Evolutionary conservation across 2,888 invertebrate genomes (phyloP), one percentile per base, ranked within the genome.

Genomic region (Erpobdella octoculata): DNA sequence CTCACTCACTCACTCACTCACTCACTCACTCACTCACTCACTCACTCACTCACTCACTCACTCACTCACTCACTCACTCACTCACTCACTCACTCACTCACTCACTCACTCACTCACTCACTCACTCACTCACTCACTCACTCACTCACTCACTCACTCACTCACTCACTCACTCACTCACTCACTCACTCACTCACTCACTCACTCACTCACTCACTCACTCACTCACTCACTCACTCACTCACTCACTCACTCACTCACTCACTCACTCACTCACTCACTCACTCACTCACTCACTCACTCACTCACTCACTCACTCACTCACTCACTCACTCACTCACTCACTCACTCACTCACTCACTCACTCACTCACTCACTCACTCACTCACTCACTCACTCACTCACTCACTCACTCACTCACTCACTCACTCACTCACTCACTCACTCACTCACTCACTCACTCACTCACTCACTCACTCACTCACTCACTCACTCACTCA

Each of bases 11-110:
- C 70, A 70, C 70, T 70, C 70, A 58, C 70, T 70, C 70, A 70
- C 70, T 70, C 70, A 70, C 70, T 70, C 70, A 70, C 70, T 70
- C 70, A 70, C 70, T 70, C 70, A 58, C 58, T 70, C 70, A 70
- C 70, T 70, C 70, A 70, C 70, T 70, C 70, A 70, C 70, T 68
- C 68, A 68, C 41, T 68, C 41, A 46, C 41, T 68, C 48, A 46
- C 31, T 68, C 38, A 46, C 36, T 68, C 41, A 38, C 48, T 68
- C 68, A 68, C 25, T 68, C 46, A 46, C 37, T 35, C 58, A 62
- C 35, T 62, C 69, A 53, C 35, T 48, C 58, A 62, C 33, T 31
- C 62, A 62, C 9, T 12, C 12, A 35, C 33, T 31, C 31, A 62
- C 33, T 31, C 62, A 33, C 33, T 31, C 62, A 62, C 33, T 31